Conservation (phyloP, 2,797 vertebrate genomes). For the Poecilia wingei region DNA sequence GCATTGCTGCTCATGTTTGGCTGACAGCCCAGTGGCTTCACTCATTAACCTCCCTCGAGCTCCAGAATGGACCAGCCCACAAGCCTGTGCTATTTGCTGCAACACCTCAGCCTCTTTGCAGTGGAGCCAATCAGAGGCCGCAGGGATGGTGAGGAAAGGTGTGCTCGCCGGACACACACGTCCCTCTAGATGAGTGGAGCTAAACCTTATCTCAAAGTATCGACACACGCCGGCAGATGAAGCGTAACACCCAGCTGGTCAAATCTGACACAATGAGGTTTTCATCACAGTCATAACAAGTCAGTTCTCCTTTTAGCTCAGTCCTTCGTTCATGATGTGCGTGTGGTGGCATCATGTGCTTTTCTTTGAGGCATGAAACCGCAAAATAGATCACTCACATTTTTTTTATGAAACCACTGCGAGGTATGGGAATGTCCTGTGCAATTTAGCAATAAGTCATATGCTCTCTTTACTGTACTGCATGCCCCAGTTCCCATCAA, state of each 20-base stretch:
- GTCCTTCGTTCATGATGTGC: constrained; percentile 54
- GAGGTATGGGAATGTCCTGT: constrained; percentile 55
- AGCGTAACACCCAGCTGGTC: constrained; percentile 29
- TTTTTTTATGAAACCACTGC: constrained; percentile 53
- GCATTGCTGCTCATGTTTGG: constrained; percentile 81
- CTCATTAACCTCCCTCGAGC: constrained; percentile 87
- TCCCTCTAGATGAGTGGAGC: constrained; percentile 39
- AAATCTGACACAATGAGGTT: constrained; percentile 36
- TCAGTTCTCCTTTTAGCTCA: constrained; percentile 48
- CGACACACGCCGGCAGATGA: constrained; percentile 40
- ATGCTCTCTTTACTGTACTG: constrained; percentile 57
- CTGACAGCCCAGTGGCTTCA: constrained; percentile 79
- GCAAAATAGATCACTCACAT: constrained; percentile 51
- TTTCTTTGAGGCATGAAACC: constrained; percentile 55
- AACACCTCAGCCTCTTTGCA: constrained; percentile 65
- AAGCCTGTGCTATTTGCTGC: constrained; percentile 72
- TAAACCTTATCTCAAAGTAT: constrained; percentile 38
- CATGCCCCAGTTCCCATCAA: constrained; percentile 53
- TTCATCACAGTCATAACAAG: constrained; percentile 40
- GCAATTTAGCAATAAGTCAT: constrained; percentile 61
- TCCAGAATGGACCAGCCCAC: constrained; percentile 71
- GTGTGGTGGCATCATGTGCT: constrained; percentile 62
- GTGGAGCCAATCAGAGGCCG: constrained; percentile 53
- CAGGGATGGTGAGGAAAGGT: constrained; percentile 52
- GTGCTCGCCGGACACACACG: constrained; percentile 24